Percentiles rank a stretch among this genome's conserved stretches.
Evolutionary conservation across 2,888 invertebrate genomes (phyloP).

Genomic region (Nomada ferruginata): DNA sequence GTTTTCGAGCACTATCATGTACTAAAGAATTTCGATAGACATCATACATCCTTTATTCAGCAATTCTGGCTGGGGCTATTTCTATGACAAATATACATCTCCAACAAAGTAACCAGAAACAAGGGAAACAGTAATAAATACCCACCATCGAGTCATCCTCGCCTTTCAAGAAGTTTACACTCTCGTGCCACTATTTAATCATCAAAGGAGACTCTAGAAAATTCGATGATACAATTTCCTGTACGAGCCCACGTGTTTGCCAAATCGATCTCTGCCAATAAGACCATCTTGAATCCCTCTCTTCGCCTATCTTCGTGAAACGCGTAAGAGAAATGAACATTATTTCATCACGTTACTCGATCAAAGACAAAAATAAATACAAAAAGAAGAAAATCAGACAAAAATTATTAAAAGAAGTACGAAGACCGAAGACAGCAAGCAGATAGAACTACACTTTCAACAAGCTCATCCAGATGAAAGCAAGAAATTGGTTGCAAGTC

Average conservation of each 20-base stretch:
- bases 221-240: slow-evolving; percentile 41
- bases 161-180: slow-evolving; percentile 11
- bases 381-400: background rate
- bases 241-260: slow-evolving; percentile 1
- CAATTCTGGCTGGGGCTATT: background rate
- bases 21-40: background rate
- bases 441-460: background rate
- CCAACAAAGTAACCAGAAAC: slow-evolving; percentile 8
- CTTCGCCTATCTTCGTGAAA: slow-evolving; percentile 4
- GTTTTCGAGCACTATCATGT: background rate
- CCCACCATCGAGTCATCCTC: slow-evolving; percentile 5
- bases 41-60: background rate
- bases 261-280: slow-evolving; percentile 39
- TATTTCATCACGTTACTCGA: background rate
- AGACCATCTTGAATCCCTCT: slow-evolving; percentile 1
- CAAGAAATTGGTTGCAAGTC: background rate
- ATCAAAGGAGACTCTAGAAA: slow-evolving; percentile 35
- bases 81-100: background rate
- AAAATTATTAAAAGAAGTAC: background rate
- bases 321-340: background rate
- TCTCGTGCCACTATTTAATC: slow-evolving; percentile 4
- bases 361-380: background rate
- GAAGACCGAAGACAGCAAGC: background rate
- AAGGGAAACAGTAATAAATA: slow-evolving; percentile 21
- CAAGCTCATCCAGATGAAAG: background rate